Evolutionary conservation across 2,113 vertebrate species (phyloP), one percentile per base, ranked within the genome.

Genomic region (Zosterops hypoxanthus): DNA sequence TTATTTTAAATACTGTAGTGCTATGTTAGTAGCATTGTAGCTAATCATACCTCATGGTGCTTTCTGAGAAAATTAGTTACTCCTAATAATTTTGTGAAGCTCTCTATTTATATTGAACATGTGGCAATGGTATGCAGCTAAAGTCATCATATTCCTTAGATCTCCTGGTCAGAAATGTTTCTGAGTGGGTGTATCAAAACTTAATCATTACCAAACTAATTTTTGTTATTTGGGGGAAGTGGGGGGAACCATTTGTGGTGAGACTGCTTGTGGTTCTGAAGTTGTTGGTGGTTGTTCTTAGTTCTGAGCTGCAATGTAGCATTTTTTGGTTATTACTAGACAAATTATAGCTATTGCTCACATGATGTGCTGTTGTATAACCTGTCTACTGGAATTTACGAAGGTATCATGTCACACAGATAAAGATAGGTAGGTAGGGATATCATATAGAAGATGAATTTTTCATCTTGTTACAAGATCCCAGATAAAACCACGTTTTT

Each of bases 191-290:
- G 8, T 64, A 34, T 71, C 25, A 82, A 70, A 9, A 65, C 36
- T 49, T 63, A n/a, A 77, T 92, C 21, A 34, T 34, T 34, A 52
- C 18, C 13, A 39, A 66, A 14, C 9, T 52, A 22, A 19, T 65
- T 9, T 73, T 66, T 68, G 8, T n/a, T 47, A 41, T 24, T 71
- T 12, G 8, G 5, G 8, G 4, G 5, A 36, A 31, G 12, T 3
- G 3, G 1, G 3, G 3, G 4, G 4, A 18, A 39, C 22, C 16
- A 29, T 21, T 59, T 68, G 11, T 78, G 49, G 1, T 73, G 8
- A 64, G 33, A 46, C 24, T 59, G 28, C 16, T 69, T 88, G 86
- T 73, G 24, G 4, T 86, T 88, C 7, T 63, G 47, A 57, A 63
- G 22, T 44, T 78, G 19, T 16, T 81, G 24, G 8, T 69, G 19